A percentile compares a stretch with the other conserved stretches of the same genome.
Evolutionary conservation across 1,140 invertebrate genomes (phyloP).

Genomic region (Ladona fulva): DNA sequence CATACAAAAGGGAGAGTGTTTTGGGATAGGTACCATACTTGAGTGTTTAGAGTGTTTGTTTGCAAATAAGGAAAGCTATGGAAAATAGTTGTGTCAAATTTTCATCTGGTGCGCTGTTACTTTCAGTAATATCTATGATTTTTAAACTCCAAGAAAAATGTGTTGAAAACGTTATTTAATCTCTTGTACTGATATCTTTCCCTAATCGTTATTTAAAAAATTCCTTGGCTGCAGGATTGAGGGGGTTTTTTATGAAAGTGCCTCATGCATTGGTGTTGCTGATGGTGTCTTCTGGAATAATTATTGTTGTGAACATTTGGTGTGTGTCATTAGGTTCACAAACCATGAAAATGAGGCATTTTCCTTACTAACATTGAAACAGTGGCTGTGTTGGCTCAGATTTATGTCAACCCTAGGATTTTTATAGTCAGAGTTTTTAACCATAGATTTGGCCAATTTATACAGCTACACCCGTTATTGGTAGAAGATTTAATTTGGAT

Average conservation of each 20-base stretch:
- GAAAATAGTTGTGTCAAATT: neutral
- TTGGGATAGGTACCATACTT: neutral
- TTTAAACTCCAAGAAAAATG: neutral
- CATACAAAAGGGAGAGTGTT: neutral
- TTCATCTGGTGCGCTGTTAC: neutral
- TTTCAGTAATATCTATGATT: neutral
- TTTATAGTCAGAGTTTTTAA: neutral
- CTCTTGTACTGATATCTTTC: neutral
- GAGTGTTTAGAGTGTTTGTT: neutral
- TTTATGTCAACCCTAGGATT: neutral
- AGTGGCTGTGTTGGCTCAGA: neutral
- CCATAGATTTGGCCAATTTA: neutral
- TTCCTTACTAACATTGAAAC: constrained; percentile 1
- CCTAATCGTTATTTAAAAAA: neutral
- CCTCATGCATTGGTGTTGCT: neutral
- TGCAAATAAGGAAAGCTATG: neutral
- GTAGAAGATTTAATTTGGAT: neutral
- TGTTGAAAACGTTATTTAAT: neutral
- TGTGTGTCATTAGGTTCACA: neutral
- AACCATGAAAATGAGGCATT: neutral
- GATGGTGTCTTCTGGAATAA: too few species aligned
- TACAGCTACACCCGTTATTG: neutral
- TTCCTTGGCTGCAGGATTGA: neutral
- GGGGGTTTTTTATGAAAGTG: neutral
- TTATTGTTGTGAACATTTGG: neutral